A percentile compares a stretch with the other conserved stretches of the same genome.
Evolutionary conservation across 2,797 vertebrate genomes (phyloP).

Genomic region (Erithacus rubecula): DNA sequence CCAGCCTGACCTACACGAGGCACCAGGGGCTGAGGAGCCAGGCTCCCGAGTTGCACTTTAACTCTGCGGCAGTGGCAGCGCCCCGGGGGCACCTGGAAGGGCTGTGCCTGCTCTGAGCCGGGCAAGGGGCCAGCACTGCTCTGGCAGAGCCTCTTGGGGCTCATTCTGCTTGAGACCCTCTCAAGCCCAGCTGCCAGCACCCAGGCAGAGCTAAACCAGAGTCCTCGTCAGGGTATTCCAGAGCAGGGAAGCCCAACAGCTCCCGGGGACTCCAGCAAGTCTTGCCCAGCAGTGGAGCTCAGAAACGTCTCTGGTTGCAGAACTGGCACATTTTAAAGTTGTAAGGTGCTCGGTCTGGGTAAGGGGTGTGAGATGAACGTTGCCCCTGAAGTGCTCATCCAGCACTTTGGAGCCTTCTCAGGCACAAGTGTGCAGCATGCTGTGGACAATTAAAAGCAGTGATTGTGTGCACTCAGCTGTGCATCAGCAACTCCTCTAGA

Average conservation of each 20-base stretch:
- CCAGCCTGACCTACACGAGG: constrained; percentile 17
- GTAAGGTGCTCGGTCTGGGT: accelerated
- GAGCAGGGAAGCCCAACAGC: neutral
- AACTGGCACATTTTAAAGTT: neutral
- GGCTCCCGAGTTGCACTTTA: neutral
- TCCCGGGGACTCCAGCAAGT: neutral
- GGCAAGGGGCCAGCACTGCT: neutral
- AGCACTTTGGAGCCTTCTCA: neutral
- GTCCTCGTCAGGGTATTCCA: neutral
- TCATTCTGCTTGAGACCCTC: neutral
- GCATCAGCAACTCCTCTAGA: neutral
- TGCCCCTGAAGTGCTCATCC: neutral
- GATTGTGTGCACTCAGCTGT: neutral
- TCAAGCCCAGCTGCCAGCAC: neutral
- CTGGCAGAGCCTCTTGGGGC: neutral
- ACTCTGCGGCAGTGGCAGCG: neutral
- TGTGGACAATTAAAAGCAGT: neutral
- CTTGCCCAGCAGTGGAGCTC: neutral
- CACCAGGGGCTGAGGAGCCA: neutral
- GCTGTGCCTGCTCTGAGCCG: neutral
- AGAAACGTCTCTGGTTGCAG: neutral
- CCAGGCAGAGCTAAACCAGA: neutral
- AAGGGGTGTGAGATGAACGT: neutral
- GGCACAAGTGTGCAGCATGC: neutral
- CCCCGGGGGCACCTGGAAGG: neutral